Evolutionary conservation across 2,113 vertebrate genomes (phyloP), one percentile per base, ranked within the genome.

Genomic region (Microcebus lehilahytsara): DNA sequence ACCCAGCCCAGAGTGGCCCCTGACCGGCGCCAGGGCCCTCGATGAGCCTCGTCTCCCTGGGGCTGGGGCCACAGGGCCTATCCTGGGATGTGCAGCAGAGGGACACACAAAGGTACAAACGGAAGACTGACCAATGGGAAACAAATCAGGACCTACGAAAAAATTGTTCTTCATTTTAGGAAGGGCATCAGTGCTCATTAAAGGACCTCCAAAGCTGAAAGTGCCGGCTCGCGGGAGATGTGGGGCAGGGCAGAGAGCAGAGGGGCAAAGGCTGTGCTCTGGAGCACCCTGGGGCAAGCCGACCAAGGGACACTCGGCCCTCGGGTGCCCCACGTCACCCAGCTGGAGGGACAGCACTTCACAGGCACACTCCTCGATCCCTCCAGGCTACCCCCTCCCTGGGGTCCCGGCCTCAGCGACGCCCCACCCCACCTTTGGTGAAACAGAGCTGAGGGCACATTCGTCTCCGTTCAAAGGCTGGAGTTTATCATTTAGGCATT

Each of bases 311-410:
- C 4, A 56, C 77, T 0, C 23, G 30, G 91, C 84, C 13, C 32
- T 1, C 6, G 64, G 27, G n/a, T 0, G 27, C 77, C 27, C 56
- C 1, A 0, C 0, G 32, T 58, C 60, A 20, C 11, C 9, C 46
- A 16, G 25, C 62, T 9, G 5, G 2, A 2, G 17, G n/a, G 89
- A 30, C 2, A 1, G 62, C 1, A n/a, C 40, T 9, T 30, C 13
- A 60, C 19, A 9, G 60, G 27, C 2, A 1, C 32, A 34, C 12
- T 37, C n/a, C 83, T 6, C 2, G 6, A 9, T 6, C 42, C 51
- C 27, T 80, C 32, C 53, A 34, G 72, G 53, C 5, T 17, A 0
- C 42, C 23, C 72, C 56, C 23, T 37, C 14, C 34, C 9, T 27
- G 13, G 37, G 20, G 30, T 8, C 16, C 34, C 3, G 56, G 42